These are phyloP conservation scores for Drosophila greeni DNA, from an alignment of 2,888 invertebrate genomes.

Conservation along the genomic window DNA sequence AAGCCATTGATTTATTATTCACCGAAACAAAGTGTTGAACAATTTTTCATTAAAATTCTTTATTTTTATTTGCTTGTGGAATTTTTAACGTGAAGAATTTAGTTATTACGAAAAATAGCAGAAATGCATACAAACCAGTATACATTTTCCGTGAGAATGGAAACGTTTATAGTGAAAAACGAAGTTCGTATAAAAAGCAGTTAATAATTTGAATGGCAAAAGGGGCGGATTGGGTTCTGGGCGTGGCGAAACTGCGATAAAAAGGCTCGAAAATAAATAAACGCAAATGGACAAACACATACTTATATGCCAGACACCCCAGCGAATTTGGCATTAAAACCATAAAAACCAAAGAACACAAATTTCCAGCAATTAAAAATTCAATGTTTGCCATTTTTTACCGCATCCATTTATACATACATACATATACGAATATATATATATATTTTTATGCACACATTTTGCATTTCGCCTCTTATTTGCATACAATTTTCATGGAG, in stretches of 20 bases:
- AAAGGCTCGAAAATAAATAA: constrained; percentile 53
- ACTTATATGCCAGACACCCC: constrained; percentile 4
- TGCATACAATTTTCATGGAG: constrained; percentile 25
- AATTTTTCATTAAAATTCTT: constrained; percentile 6
- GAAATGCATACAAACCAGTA: constrained; percentile 48
- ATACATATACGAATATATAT: neutral
- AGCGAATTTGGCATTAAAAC: constrained; percentile 30
- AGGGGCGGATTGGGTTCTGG: neutral
- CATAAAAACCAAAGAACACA: constrained; percentile 59
- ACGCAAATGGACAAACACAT: constrained; percentile 51
- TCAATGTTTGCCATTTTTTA: constrained; percentile 58
- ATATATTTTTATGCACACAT: neutral
- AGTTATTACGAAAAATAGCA: constrained; percentile 50
- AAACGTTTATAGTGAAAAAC: constrained; percentile 29
- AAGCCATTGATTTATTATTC: neutral
- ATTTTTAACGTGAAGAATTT: constrained; percentile 43
- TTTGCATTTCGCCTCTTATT: constrained; percentile 22
- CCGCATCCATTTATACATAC: constrained; percentile 8
- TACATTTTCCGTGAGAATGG: constrained; percentile 49
- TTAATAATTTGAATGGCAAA: constrained; percentile 56
- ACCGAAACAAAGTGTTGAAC: neutral
- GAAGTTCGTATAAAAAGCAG: constrained; percentile 52
- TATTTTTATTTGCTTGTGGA: constrained; percentile 4
- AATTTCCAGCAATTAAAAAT: constrained; percentile 68
- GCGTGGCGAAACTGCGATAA: constrained; percentile 33